phyloP scores from a whole-genome alignment of 1,140 invertebrate species.

The Drosophila baimaii region DNA sequence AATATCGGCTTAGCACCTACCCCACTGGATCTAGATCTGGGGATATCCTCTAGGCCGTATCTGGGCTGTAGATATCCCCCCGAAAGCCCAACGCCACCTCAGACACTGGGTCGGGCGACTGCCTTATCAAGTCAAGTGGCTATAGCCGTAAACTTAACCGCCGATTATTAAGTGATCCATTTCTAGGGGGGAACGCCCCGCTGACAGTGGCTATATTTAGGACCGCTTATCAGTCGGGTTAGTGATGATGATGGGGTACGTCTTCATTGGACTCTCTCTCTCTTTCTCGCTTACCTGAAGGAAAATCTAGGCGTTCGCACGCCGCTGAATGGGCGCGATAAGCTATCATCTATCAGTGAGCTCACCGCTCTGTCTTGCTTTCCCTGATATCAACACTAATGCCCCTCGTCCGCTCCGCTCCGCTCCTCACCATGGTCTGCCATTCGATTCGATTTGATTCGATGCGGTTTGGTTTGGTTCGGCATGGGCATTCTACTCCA shows the following conservation, averaged over 20 bases:
- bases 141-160: conserved; percentile 36
- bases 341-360: conserved; percentile 44
- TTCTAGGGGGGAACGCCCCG: conserved; percentile 31
- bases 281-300: conserved; percentile 21
- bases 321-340: conserved; percentile 23
- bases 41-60: conserved; percentile 12
- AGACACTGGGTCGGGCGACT: conserved; percentile 24
- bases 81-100: background rate
- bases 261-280: conserved; percentile 1
- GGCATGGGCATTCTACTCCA: conserved; percentile 30
- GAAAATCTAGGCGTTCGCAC: conserved; percentile 33
- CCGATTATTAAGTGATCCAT: conserved; percentile 44
- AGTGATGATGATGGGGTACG: conserved; percentile 3
- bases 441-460: conserved; percentile 26
- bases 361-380: conserved; percentile 47
- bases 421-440: conserved; percentile 17
- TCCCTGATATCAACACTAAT: conserved; percentile 29
- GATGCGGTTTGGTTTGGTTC: conserved; percentile 49
- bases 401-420: conserved; percentile 9
- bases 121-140: conserved; percentile 44
- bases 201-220: conserved; percentile 30
- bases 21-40: conserved; percentile 4
- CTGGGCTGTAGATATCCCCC: conserved; percentile 1
- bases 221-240: conserved; percentile 23
- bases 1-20: conserved; percentile 16